Conservation (phyloP, 2,888 invertebrate genomes). For the Tetramorium bicarinatum region DNA sequence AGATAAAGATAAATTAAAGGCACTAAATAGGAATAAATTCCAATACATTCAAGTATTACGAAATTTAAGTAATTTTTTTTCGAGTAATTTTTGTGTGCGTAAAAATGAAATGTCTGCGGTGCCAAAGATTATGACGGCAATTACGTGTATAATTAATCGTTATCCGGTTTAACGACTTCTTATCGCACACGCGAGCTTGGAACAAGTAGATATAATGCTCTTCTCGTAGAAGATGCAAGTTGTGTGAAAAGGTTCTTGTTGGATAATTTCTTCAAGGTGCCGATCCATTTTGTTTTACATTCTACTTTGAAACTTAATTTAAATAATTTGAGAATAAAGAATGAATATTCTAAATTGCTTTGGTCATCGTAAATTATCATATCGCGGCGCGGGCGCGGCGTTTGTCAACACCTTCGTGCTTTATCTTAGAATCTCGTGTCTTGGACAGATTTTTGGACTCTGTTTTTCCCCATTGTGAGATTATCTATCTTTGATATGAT, state of each 20-base stretch:
- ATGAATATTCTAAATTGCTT: too few relatives aligned
- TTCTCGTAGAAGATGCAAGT: background rate
- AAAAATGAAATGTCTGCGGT: background rate
- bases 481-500: background rate
- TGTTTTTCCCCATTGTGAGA: background rate
- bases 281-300: background rate
- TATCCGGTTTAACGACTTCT: conserved; percentile 46
- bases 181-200: conserved; percentile 45
- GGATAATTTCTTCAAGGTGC: background rate
- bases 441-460: background rate
- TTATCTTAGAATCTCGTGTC: background rate
- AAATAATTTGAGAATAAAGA: too few relatives aligned
- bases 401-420: background rate
- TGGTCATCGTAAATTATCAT: too few relatives aligned
- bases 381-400: background rate
- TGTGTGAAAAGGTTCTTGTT: background rate
- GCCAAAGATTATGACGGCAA: background rate
- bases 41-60: background rate
- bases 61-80: background rate
- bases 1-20: background rate
- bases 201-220: conserved; percentile 40
- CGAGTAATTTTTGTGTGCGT: background rate
- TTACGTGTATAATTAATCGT: conserved; percentile 5
- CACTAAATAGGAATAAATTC: background rate
- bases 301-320: background rate